Conservation (phyloP, 2,113 vertebrate species). For the Gavialis gangeticus region DNA sequence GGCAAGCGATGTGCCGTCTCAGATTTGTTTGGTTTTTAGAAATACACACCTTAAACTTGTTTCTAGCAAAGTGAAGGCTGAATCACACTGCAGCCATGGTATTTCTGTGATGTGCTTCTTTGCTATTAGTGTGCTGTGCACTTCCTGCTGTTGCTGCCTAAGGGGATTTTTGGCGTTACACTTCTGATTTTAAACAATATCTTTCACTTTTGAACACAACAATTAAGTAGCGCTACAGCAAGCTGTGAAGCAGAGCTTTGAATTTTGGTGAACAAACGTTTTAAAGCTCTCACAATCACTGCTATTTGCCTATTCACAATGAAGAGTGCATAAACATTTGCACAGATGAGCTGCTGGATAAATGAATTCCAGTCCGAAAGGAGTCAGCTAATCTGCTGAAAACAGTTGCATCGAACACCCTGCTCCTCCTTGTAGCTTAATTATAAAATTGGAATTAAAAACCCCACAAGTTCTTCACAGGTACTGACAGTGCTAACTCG, state of each 20-base stretch:
- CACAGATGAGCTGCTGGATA: not conserved
- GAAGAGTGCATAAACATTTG: not conserved
- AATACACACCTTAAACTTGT: not conserved
- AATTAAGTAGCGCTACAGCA: not conserved
- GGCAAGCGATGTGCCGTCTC: not conserved
- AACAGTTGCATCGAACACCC: not conserved
- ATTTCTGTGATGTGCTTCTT: not conserved
- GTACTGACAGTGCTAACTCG: not conserved
- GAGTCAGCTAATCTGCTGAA: not conserved
- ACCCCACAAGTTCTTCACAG: not conserved
- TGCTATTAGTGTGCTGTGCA: not conserved
- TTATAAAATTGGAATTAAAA: not conserved
- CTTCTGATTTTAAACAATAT: not conserved
- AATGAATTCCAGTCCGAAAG: not conserved
- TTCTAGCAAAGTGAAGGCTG: not conserved
- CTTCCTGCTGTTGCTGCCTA: not conserved
- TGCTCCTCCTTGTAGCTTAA: not conserved
- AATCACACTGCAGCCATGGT: not conserved
- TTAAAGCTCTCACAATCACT: not conserved
- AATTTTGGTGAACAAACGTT: not conserved
- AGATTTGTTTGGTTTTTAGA: not conserved
- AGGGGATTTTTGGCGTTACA: not conserved
- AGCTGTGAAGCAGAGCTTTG: not conserved
- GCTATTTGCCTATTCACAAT: not conserved
- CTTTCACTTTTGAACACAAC: not conserved